A percentile compares a stretch with the other conserved stretches of the same genome.
These are phyloP conservation scores for Chaetogeoica ovagalla DNA, from an alignment of 2,888 invertebrate species.

Conservation along the genomic window DNA sequence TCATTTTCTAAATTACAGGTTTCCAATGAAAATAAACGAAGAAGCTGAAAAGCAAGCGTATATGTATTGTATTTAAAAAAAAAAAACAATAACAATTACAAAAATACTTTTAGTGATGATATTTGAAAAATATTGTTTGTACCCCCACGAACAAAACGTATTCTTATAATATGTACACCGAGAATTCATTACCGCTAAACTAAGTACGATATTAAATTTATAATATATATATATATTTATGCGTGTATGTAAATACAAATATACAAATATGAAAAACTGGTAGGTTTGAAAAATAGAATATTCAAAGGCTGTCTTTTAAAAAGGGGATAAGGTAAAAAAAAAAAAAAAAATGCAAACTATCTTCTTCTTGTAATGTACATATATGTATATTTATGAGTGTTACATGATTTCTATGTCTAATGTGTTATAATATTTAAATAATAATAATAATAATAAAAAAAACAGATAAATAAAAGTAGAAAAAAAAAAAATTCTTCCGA, in stretches of 20 bases:
- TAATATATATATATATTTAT: neutral
- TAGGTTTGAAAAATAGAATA: neutral
- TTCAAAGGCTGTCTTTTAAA: constrained; percentile 20
- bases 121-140: neutral
- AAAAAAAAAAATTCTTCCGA: constrained; percentile 27
- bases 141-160: neutral
- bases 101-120: neutral
- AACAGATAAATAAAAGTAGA: neutral
- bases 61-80: constrained; percentile 2
- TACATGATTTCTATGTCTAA: constrained; percentile 11
- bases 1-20: neutral
- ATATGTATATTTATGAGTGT: neutral
- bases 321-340: neutral
- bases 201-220: neutral
- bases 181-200: neutral
- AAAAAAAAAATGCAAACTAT: neutral
- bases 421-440: constrained; percentile 4
- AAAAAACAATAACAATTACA: neutral
- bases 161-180: neutral
- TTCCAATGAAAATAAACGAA: constrained; percentile 2
- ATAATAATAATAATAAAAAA: too few relatives aligned
- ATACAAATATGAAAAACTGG: neutral
- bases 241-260: neutral
- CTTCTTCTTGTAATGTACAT: neutral
- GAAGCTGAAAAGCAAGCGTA: constrained; percentile 16